These are phyloP conservation scores for Metaphire vulgaris DNA, from an alignment of 1,140 invertebrate genomes.

Conservation along the genomic window DNA sequence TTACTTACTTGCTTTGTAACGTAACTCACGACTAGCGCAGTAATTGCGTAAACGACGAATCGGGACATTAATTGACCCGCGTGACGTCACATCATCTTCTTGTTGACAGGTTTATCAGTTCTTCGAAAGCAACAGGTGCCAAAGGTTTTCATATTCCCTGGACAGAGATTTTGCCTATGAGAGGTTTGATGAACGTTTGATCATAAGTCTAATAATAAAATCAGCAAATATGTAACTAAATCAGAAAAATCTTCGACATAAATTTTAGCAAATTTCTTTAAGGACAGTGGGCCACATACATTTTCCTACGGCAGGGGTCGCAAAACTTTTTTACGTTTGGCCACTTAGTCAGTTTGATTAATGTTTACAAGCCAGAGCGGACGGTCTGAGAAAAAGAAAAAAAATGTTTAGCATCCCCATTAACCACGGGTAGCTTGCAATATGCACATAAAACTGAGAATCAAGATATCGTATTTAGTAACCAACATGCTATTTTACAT, in stretches of 20 bases:
- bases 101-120: conserved; percentile 25
- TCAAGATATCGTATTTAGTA: too few species aligned
- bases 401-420: too few species aligned
- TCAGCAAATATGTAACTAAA: neutral
- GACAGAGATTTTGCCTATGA: conserved; percentile 30
- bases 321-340: neutral
- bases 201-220: too few species aligned
- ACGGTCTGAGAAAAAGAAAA: too few species aligned
- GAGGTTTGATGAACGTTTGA: too few species aligned
- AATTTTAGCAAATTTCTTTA: neutral
- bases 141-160: conserved; percentile 31
- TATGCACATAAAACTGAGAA: too few species aligned
- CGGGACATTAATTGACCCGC: neutral
- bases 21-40: too few species aligned
- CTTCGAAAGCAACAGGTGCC: conserved; percentile 24
- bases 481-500: too few species aligned
- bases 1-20: too few species aligned
- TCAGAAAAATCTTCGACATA: neutral
- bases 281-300: neutral
- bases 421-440: too few species aligned
- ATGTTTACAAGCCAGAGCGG: too few species aligned
- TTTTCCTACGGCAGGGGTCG: neutral
- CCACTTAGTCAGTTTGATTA: neutral
- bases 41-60: neutral
- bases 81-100: neutral